These are phyloP conservation scores for Abscondita cerata DNA, from an alignment of 2,888 invertebrate species.

Conservation along the genomic window DNA sequence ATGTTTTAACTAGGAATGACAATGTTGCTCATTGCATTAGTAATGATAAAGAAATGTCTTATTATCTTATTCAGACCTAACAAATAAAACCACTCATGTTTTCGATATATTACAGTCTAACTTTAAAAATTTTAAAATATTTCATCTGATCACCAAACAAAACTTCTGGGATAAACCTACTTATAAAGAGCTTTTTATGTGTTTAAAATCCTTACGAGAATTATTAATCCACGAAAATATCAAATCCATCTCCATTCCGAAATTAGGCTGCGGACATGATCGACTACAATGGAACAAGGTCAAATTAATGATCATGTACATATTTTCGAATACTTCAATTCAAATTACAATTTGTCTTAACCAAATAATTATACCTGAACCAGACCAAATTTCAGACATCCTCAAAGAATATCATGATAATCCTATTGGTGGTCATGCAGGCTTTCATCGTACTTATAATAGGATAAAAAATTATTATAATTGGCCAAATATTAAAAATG, in stretches of 20 bases:
- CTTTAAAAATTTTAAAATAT: background rate
- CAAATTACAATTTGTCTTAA: background rate
- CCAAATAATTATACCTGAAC: too few species aligned
- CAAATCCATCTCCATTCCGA: background rate
- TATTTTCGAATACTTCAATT: background rate
- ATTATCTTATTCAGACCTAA: background rate
- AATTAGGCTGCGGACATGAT: too few species aligned
- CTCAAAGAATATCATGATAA: background rate
- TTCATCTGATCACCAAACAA: background rate
- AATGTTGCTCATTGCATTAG: background rate
- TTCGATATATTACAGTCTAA: background rate
- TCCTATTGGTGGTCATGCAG: slow-evolving; percentile 1
- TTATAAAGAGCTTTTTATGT: background rate
- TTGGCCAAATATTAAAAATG: background rate
- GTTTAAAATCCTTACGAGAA: too few species aligned
- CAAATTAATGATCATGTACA: background rate
- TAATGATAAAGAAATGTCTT: background rate
- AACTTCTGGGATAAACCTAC: background rate
- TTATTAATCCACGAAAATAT: background rate
- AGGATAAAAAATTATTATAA: slow-evolving; percentile 11
- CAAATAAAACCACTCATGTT: background rate
- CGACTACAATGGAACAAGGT: background rate
- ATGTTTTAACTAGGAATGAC: background rate
- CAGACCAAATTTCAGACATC: background rate
- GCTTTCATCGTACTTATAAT: background rate